Conservation (phyloP, 2,888 invertebrate genomes). For the Ctenicera cuprea region DNA sequence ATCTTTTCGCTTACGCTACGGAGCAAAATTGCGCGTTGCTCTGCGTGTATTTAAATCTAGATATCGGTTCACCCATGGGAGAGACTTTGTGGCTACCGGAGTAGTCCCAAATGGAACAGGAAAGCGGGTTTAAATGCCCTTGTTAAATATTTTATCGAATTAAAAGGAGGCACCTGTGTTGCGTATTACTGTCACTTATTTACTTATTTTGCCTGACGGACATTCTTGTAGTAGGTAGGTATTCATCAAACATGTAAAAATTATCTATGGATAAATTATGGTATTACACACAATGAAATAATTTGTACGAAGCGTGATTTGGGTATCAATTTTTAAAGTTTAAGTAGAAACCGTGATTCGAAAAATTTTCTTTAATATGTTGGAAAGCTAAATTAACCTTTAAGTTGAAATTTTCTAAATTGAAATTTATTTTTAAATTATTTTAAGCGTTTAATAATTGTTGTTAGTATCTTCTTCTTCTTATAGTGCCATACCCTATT, state of each 20-base stretch:
- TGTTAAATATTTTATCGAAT: slow-evolving; percentile 37
- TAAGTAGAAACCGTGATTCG: too few relatives aligned
- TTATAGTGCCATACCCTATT: too few relatives aligned
- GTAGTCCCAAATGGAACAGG: slow-evolving; percentile 11
- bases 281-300: too few relatives aligned
- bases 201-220: slow-evolving; percentile 17
- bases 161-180: slow-evolving; percentile 26
- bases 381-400: too few relatives aligned
- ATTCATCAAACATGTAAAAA: not conserved
- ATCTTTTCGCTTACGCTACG: too few relatives aligned
- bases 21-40: slow-evolving; percentile 1
- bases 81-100: slow-evolving; percentile 18
- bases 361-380: too few relatives aligned
- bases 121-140: slow-evolving; percentile 12
- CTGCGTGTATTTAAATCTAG: slow-evolving; percentile 21
- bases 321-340: too few relatives aligned
- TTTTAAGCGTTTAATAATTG: too few relatives aligned
- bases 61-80: slow-evolving; percentile 27
- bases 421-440: too few relatives aligned
- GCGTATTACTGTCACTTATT: slow-evolving; percentile 21
- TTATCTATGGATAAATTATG: not conserved
- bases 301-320: too few relatives aligned
- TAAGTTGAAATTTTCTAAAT: too few relatives aligned
- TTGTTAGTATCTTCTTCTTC: too few relatives aligned
- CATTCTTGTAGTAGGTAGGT: slow-evolving; percentile 1